These are phyloP conservation scores for Cheilosia soror DNA, from an alignment of 2,888 invertebrate genomes.

Conservation along the genomic window DNA sequence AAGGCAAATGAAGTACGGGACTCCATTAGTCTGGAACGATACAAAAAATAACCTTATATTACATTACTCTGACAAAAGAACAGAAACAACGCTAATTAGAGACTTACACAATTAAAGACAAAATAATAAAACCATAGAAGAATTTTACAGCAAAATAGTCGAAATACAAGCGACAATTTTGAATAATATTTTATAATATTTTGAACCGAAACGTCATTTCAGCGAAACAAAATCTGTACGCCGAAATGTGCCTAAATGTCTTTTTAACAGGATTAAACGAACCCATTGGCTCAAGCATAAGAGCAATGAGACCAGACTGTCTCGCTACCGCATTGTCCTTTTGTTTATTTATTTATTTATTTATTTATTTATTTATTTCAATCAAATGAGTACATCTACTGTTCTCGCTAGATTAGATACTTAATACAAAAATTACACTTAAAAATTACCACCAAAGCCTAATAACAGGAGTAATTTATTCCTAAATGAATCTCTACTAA, in stretches of 20 bases:
- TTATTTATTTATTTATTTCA: too few relatives aligned
- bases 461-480: too few relatives aligned
- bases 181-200: constrained; percentile 73
- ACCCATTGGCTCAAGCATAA: constrained; percentile 74
- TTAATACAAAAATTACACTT: too few relatives aligned
- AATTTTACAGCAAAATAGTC: constrained; percentile 72
- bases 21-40: constrained; percentile 57
- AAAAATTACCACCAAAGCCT: too few relatives aligned
- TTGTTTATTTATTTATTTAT: too few relatives aligned
- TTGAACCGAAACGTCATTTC: constrained; percentile 59
- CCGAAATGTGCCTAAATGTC: constrained; percentile 75
- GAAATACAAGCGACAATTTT: constrained; percentile 74
- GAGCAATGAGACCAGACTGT: constrained; percentile 73
- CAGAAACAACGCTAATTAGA: constrained; percentile 53
- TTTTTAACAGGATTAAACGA: constrained; percentile 73
- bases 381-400: too few relatives aligned
- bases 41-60: constrained; percentile 64
- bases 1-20: constrained; percentile 70
- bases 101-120: constrained; percentile 67
- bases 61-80: too few relatives aligned
- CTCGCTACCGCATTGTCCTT: constrained; percentile 61
- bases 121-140: constrained; percentile 60
- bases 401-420: too few relatives aligned
- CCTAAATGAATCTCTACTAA: too few relatives aligned
- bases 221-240: constrained; percentile 69